Evolutionary conservation across 1,140 invertebrate genomes (phyloP).

Genomic region (Caerostris darwini): DNA sequence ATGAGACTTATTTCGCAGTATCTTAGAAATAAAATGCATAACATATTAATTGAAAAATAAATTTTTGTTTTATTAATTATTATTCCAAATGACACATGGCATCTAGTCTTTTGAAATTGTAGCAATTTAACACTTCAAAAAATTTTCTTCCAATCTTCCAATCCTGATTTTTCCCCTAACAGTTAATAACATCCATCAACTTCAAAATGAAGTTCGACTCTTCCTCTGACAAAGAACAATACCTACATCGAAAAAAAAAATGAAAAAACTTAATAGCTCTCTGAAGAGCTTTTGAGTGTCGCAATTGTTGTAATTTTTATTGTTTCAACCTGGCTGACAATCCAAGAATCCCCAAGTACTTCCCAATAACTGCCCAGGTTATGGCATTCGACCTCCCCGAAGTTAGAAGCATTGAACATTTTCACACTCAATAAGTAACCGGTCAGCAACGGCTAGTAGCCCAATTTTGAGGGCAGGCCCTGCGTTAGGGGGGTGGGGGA

Average conservation of each 20-base stretch:
- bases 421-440: constrained; percentile 45
- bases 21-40: too few relatives aligned
- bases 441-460: constrained; percentile 49
- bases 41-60: too few relatives aligned
- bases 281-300: constrained; percentile 6
- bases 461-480: constrained; percentile 41
- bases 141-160: too few relatives aligned
- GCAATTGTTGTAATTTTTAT: neutral
- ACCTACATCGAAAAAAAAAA: neutral
- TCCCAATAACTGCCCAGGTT: neutral
- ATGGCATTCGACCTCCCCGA: constrained; percentile 24
- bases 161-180: too few relatives aligned
- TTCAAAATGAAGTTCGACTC: too few relatives aligned
- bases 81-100: too few relatives aligned
- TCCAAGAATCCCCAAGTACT: neutral
- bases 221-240: neutral
- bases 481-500: neutral
- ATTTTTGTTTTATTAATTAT: too few relatives aligned
- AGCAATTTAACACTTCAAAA: too few relatives aligned
- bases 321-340: constrained; percentile 33
- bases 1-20: too few relatives aligned
- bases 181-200: too few relatives aligned
- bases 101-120: too few relatives aligned
- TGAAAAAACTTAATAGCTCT: neutral
- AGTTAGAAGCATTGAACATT: neutral